These are phyloP conservation scores for Zaprionus nigranus DNA, from an alignment of 1,140 invertebrate species.

Conservation along the genomic window DNA sequence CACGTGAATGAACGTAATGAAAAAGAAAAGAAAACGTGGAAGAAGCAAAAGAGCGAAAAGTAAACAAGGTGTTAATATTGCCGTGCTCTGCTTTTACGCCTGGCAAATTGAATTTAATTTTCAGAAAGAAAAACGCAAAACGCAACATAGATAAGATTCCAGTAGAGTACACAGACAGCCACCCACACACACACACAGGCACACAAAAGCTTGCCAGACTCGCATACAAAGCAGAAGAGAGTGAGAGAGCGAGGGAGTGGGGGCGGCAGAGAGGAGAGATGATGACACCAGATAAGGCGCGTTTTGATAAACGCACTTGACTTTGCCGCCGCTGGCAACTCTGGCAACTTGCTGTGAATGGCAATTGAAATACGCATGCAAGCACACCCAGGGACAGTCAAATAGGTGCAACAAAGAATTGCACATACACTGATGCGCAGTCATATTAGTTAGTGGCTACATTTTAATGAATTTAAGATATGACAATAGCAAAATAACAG, in stretches of 20 bases:
- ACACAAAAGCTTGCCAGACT: slow-evolving; percentile 41
- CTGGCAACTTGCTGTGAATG: slow-evolving; percentile 40
- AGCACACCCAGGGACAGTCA: not conserved
- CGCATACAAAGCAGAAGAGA: slow-evolving; percentile 49
- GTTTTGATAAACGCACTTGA: slow-evolving; percentile 72
- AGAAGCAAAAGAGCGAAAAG: slow-evolving; percentile 38
- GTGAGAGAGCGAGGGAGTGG: not conserved
- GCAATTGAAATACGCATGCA: slow-evolving; percentile 44
- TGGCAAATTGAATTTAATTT: slow-evolving; percentile 48
- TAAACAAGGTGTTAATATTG: slow-evolving; percentile 80
- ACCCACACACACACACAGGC: slow-evolving; percentile 20
- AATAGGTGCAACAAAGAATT: not conserved
- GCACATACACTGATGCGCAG: no score
- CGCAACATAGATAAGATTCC: slow-evolving; percentile 45
- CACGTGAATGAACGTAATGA: slow-evolving; percentile 9
- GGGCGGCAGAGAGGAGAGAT: slow-evolving; percentile 1
- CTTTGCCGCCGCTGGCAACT: slow-evolving; percentile 43
- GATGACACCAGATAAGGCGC: slow-evolving; percentile 64
- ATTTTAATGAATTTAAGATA: no score
- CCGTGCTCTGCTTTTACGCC: slow-evolving; percentile 34
- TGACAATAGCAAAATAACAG: no score
- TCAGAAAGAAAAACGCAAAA: slow-evolving; percentile 22
- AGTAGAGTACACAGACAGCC: slow-evolving; percentile 42
- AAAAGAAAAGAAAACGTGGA: slow-evolving; percentile 23
- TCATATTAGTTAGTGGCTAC: no score